Base-by-base conservation (phyloP, 1,140 invertebrate genomes). In the Eueides isabella region DNA sequence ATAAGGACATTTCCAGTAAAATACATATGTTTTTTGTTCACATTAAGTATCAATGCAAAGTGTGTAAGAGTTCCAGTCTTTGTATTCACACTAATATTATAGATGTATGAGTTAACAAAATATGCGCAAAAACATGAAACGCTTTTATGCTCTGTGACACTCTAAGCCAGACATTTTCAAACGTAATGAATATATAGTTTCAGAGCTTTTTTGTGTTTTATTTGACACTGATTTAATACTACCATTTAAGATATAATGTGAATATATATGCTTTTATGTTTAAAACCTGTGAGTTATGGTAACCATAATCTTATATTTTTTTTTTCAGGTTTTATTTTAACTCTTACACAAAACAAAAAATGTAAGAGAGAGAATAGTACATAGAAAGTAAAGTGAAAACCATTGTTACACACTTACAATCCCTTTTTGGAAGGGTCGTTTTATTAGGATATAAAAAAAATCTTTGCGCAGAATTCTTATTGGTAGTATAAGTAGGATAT, bases 221-320 rank as follows among this genome's bases (percentile, higher is more conserved):
- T 55, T 55, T 23, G 23, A 55, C 23, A 26, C 48, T 55, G 48
- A 55, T 55, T 55, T 55, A 55, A 55, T 55, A 55, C 19, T 55
- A 55, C 48, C 11, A 55, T 26, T 55, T 55, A 55, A 23, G 23
- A 44, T 44, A 44, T 44, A 44, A 19, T 19, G 41, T 44, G 41
- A 44, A 44, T 44, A 3, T 44, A 4, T 19, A n/a, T n/a, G 41
- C 41, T 14, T 19, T 44, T 38, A 5, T 9, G 35, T 38, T 38
- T 38, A 38, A 38, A 38, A 12, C 35, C 11, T 38, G 5, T 16
- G 41, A 44, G 16, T 44, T n/a, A 44, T 44, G n/a, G 31, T n/a
- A n/a, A 12, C 35, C 35, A 38, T 38, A 38, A 2, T 44, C 1
- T 44, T n/a, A 11, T 38, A 1, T 38, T 38, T 38, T 31, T 7